phyloP scores from a whole-genome alignment of 37 sponge, comb jelly and placozoan species.

The Hormiphora californensis region DNA sequence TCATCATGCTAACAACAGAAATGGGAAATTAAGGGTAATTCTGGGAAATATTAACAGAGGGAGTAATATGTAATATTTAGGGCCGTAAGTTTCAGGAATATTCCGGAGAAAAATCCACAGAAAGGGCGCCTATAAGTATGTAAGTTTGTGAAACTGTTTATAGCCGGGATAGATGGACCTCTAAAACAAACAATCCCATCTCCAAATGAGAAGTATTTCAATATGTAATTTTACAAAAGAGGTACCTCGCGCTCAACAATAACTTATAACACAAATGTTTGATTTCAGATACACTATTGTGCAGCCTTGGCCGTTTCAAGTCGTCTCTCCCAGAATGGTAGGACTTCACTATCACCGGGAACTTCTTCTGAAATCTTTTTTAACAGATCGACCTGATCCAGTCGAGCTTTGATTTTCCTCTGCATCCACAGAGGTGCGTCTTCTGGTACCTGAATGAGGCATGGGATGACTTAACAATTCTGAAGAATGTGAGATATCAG shows the following conservation, averaged over 20 bases:
- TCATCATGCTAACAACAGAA: slow-evolving; percentile 15
- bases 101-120: too few species aligned
- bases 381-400: slow-evolving; percentile 13
- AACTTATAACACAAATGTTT: too few species aligned
- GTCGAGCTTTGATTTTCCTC: not conserved
- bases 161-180: too few species aligned
- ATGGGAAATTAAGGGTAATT: too few species aligned
- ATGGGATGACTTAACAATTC: not conserved
- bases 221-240: too few species aligned
- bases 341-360: not conserved
- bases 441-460: slow-evolving; percentile 53
- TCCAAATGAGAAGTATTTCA: too few species aligned
- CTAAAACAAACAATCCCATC: too few species aligned
- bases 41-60: not conserved
- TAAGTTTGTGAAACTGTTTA: too few species aligned
- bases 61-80: not conserved
- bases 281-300: too few species aligned
- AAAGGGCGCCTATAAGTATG: too few species aligned
- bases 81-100: not conserved
- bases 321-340: slow-evolving; percentile 22
- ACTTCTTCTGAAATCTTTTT: slow-evolving; percentile 32
- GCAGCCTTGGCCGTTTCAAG: not conserved
- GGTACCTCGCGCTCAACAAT: too few species aligned
- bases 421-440: slow-evolving; percentile 50
- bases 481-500: too few species aligned